Base-by-base conservation (phyloP, 2,113 vertebrate species). In the Mustela lutreola region DNA sequence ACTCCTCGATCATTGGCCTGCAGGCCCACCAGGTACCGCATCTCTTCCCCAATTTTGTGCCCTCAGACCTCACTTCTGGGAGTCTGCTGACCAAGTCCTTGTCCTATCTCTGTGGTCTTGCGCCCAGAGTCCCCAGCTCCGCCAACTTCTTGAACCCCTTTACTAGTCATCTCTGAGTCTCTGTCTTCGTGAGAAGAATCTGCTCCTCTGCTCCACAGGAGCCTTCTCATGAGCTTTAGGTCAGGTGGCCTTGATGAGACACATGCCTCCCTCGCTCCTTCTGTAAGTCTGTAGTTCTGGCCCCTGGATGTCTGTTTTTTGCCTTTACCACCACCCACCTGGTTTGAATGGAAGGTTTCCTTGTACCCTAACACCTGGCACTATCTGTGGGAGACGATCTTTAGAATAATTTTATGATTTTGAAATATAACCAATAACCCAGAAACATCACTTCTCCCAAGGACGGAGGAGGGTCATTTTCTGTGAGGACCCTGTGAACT, bases 1-100 rank as follows among this genome's bases (percentile, higher is more conserved):
- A 99, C 95, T 99, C 99, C 14, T 99, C 99, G 58, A 99, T 99
- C 97, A 99, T 99, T 67, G 99, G 99, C 76, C 98, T 99, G 39
- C 99, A 99, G 89, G 99, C 99, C 56, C 99, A 99, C 94, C 99
- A 99, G 99, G 99, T 99, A 98, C 95, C 24, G 62, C 4, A 24
- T n/a, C 60, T 42, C 63, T 0, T 97, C 36, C 82, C 65, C 0
- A 0, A 0, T 0, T 75, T 82, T 95, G 31, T 86, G 28, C 42
- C 65, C 73, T 89, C 58, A 88, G 63, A 87, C 60, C 42, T 75
- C 65, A 58, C 82, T 95, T 93, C 45, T n/a, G 2, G 48, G 60
- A 39, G 58, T 71, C 83, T 53, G 7, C n/a, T 70, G 45, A 78
- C 81, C 79, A 85, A 39, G 33, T 80, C 58, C 58, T 95, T 45